phyloP scores from a whole-genome alignment of 2,797 vertebrate genomes.

The Alectoris magna region DNA sequence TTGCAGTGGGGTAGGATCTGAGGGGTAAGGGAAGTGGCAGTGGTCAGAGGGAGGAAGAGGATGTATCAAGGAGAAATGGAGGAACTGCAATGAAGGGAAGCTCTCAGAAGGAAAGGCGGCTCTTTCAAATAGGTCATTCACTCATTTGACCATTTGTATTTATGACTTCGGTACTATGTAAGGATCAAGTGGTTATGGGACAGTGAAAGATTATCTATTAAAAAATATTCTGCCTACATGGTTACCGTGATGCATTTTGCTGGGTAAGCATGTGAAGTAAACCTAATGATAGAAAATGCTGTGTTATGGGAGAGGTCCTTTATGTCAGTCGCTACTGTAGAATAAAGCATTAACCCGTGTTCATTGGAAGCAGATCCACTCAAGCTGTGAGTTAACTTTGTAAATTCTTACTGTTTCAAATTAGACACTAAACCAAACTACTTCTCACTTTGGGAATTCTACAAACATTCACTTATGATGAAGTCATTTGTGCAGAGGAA shows the following conservation, averaged over 20 bases:
- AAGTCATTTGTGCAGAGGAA: neutral
- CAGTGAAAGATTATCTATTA: neutral
- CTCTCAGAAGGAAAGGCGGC: neutral
- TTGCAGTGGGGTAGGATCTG: neutral
- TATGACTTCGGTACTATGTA: neutral
- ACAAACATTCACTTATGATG: neutral
- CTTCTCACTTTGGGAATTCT: neutral
- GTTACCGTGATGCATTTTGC: neutral
- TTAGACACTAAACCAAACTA: neutral
- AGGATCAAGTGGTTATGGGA: fast-evolving
- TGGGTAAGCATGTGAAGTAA: neutral
- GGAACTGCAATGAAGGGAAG: neutral
- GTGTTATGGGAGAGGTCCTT: neutral
- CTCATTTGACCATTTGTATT: neutral
- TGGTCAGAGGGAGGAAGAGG: fast-evolving
- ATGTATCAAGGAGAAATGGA: fast-evolving
- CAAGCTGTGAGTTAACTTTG: neutral
- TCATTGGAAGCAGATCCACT: neutral
- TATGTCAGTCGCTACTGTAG: neutral
- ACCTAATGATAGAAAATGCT: neutral
- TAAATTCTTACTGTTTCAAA: neutral
- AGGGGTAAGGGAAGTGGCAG: neutral
- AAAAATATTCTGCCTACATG: neutral
- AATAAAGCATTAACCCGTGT: neutral
- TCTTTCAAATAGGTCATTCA: neutral